phyloP scores from a whole-genome alignment of 2,113 vertebrate species.

The Neolamprologus tretocephalus region DNA sequence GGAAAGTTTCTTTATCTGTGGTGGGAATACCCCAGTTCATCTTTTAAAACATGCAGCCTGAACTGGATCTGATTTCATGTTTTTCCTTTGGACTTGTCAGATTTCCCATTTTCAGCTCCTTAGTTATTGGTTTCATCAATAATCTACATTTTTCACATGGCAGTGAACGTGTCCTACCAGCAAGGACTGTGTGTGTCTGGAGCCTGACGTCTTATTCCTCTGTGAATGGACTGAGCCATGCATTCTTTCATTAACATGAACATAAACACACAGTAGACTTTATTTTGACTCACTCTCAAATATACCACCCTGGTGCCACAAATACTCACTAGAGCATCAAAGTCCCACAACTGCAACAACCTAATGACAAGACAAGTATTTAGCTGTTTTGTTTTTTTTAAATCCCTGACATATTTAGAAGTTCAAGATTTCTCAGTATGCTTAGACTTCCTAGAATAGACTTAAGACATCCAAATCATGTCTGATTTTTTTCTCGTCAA shows the following conservation, averaged over 20 bases:
- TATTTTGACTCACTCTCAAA: background rate
- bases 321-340: background rate
- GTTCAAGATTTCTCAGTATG: background rate
- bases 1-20: background rate
- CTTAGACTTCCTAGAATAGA: background rate
- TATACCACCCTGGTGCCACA: background rate
- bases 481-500: background rate
- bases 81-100: background rate
- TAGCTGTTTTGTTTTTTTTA: accelerated
- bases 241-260: background rate
- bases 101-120: background rate
- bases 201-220: background rate
- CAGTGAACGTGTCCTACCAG: background rate
- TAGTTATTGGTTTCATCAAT: background rate
- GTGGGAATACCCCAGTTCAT: background rate
- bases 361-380: background rate
- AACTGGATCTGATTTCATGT: background rate
- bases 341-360: background rate
- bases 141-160: background rate
- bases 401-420: background rate
- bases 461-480: background rate
- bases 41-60: background rate
- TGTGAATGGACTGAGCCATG: background rate
- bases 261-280: background rate
- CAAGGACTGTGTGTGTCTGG: background rate